These are phyloP conservation scores for Tethya wilhelma DNA, from an alignment of 37 sponge, comb jelly and placozoan species.

Conservation along the genomic window DNA sequence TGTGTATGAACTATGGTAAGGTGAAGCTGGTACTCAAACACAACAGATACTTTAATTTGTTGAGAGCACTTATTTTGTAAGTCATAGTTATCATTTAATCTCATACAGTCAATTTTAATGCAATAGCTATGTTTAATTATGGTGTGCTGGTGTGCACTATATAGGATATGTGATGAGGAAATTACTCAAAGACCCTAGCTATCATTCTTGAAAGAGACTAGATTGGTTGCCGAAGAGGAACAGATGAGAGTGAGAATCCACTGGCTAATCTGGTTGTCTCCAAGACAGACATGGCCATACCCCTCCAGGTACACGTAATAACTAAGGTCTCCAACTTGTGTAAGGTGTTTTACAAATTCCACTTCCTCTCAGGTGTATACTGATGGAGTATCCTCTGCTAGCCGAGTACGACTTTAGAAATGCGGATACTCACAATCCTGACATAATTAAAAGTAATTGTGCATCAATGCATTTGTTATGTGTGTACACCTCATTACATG, in stretches of 20 bases:
- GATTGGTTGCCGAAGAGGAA: slow-evolving; percentile 9
- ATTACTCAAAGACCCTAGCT: slow-evolving; percentile 25
- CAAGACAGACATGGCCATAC: neutral
- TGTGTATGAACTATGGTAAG: slow-evolving; percentile 95
- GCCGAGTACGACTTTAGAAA: slow-evolving; percentile 99
- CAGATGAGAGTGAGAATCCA: neutral
- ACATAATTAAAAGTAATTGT: no score
- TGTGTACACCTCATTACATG: no score
- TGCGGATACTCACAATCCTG: slow-evolving; percentile 96
- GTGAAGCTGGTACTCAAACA: slow-evolving; percentile 97
- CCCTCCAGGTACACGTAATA: slow-evolving; percentile 11
- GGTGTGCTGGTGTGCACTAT: neutral
- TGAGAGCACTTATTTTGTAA: slow-evolving; percentile 85
- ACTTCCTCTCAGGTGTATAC: slow-evolving; percentile 97
- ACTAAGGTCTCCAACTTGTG: no score
- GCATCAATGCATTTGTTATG: no score
- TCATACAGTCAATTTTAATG: no score
- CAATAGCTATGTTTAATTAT: no score
- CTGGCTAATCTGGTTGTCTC: neutral
- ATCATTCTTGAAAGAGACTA: slow-evolving; percentile 80
- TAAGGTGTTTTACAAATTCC: no score
- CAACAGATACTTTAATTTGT: slow-evolving; percentile 97
- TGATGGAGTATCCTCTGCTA: slow-evolving; percentile 92
- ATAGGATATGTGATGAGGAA: no score
- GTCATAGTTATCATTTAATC: no score